Percentiles rank a stretch among this genome's conserved stretches.
phyloP scores from a whole-genome alignment of 64 coral and sea anemone genomes.

The Actinia equina region DNA sequence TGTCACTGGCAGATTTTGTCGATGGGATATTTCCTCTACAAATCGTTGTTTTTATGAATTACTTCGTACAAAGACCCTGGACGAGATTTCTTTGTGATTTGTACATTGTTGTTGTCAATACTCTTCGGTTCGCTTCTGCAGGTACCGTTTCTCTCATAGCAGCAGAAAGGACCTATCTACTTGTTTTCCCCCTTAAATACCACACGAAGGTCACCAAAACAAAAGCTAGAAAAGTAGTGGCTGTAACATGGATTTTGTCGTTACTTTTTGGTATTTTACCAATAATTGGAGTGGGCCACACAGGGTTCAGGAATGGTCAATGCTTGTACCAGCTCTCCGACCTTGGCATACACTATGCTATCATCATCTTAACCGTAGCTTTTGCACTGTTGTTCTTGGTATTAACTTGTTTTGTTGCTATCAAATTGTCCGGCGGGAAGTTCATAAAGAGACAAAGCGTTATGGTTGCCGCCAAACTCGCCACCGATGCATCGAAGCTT shows the following conservation, averaged over 20 bases:
- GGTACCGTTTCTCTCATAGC: constrained; percentile 81
- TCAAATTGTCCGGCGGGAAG: constrained; percentile 59
- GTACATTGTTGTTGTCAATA: constrained; percentile 56
- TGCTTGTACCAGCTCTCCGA: constrained; percentile 80
- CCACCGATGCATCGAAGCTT: constrained; percentile 17
- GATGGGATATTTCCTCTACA: constrained; percentile 66
- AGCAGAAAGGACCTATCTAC: constrained; percentile 57
- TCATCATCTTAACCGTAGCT: constrained; percentile 52
- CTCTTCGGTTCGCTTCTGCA: constrained; percentile 67
- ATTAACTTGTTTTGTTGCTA: constrained; percentile 63
- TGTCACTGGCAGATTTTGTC: constrained; percentile 81
- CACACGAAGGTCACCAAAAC: constrained; percentile 68
- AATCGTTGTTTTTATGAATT: constrained; percentile 74
- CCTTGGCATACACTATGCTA: constrained; percentile 56
- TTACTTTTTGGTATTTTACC: constrained; percentile 56
- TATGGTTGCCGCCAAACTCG: constrained; percentile 23
- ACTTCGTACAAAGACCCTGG: constrained; percentile 63
- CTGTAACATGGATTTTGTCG: constrained; percentile 73
- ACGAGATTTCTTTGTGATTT: constrained; percentile 41
- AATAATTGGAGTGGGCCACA: constrained; percentile 44
- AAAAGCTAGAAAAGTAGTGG: constrained; percentile 44
- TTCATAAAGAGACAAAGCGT: constrained; percentile 73
- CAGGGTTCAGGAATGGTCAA: constrained; percentile 40
- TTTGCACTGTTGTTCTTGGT: constrained; percentile 59
- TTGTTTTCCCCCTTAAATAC: constrained; percentile 63